Percentiles rank a stretch among this genome's conserved stretches.
These are phyloP conservation scores for Subacronicta megacephala DNA, from an alignment of 2,888 invertebrate genomes.

Conservation along the genomic window DNA sequence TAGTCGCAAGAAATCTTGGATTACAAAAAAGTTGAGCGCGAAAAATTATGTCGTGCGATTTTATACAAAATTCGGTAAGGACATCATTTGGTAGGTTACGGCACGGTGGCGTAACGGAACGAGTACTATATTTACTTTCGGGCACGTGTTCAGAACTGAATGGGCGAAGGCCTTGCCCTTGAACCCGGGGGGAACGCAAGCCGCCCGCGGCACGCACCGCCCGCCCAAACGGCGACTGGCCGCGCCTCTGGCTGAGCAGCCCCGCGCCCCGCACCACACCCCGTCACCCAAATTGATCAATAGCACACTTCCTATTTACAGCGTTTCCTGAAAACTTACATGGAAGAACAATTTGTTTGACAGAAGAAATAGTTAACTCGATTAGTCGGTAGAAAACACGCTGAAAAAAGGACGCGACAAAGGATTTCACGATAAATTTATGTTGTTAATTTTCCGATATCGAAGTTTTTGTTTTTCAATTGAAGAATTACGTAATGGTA, in stretches of 20 bases:
- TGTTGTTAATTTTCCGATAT: constrained; percentile 12
- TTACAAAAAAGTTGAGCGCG: constrained; percentile 1
- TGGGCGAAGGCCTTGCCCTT: constrained; percentile 86
- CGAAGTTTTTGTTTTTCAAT: constrained; percentile 2
- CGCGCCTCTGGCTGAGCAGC: constrained; percentile 67
- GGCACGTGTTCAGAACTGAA: constrained; percentile 87
- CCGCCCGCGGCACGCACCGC: constrained; percentile 79
- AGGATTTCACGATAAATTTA: constrained; percentile 4
- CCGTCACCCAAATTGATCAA: constrained; percentile 74
- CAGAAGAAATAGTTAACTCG: constrained; percentile 43
- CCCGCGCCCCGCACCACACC: constrained; percentile 52
- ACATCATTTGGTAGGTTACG: constrained; percentile 64
- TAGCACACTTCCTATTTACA: constrained; percentile 73
- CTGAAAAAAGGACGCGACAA: constrained; percentile 7
- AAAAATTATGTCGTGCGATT: constrained; percentile 23
- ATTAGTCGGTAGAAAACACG: constrained; percentile 15
- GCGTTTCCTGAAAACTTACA: constrained; percentile 65
- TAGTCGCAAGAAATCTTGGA: constrained; percentile 18
- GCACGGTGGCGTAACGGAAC: constrained; percentile 76
- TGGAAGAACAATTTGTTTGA: constrained; percentile 33
- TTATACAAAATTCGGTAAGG: constrained; percentile 48
- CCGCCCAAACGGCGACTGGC: constrained; percentile 80
- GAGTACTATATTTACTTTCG: constrained; percentile 88
- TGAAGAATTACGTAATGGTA: constrained; percentile 12
- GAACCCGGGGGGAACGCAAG: constrained; percentile 84